Base-by-base conservation (phyloP, 2,888 invertebrate species). In the Drosophila mulleri region DNA sequence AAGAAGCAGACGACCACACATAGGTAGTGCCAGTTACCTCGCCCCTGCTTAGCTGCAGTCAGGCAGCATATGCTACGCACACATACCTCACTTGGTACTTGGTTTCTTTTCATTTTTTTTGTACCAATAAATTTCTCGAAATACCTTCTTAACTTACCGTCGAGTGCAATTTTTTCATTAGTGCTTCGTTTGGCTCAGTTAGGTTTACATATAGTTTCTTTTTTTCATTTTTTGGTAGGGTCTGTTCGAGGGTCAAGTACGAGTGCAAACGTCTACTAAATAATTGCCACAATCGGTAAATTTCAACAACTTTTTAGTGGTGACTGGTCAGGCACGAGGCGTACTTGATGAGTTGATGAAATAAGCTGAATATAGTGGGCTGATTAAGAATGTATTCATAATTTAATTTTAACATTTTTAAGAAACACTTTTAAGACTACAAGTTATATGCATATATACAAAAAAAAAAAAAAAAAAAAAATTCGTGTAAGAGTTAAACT, bases 271-370 rank as follows among this genome's bases (percentile, higher is more conserved):
- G 67, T 66, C 75, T 72, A 78, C 73, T 73, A 73, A 79, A 79
- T 73, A 80, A 84, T 83, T 83, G 76, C 78, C 66, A 75, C 83
- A 83, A 83, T 88, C 80, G 86, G 81, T 73, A 71, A 78, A 80
- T 88, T 84, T 84, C 83, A 84, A 83, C 84, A 85, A 74, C 81
- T 88, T 80, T 83, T 84, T 85, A 76, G 76, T 67, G 69, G 73
- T 62, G 65, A 63, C 52, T 52, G 69, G 29, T 67, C 69, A 54
- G 44, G 39, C 16, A 32, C 72, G 88, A 72, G 72, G 62, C 44
- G 45, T 7, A 53, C 6, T 58, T 12, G 26, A 63, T 14, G 18
- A 60, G 39, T 64, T 59, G 16, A 7, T 9, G 6, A 23, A 32
- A 12, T 20, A 0, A 18, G 14, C 39, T 14, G 41, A 23, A 29